A percentile compares a stretch with the other conserved stretches of the same genome.
These are phyloP conservation scores for Spodoptera littoralis DNA, from an alignment of 2,888 invertebrate genomes.

Conservation along the genomic window DNA sequence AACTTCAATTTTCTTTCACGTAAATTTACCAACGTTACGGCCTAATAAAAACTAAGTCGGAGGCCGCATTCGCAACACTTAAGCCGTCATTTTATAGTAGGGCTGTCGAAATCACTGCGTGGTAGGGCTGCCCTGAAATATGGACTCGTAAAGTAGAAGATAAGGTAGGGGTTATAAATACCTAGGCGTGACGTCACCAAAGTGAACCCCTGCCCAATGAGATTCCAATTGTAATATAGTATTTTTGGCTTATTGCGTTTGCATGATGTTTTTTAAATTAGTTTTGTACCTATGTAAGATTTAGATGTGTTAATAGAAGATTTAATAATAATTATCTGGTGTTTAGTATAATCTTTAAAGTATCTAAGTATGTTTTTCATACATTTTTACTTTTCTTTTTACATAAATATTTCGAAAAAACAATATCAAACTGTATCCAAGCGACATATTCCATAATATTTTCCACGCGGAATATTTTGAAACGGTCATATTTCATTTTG, in stretches of 20 bases:
- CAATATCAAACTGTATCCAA: slow-evolving; percentile 2
- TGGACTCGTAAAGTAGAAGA: slow-evolving; percentile 56
- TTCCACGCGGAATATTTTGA: slow-evolving; percentile 57
- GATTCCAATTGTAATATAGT: slow-evolving; percentile 70
- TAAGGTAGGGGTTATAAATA: slow-evolving; percentile 69
- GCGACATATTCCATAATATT: slow-evolving; percentile 51
- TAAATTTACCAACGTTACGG: slow-evolving; percentile 44
- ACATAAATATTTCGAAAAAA: slow-evolving; percentile 2
- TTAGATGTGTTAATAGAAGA: too few species aligned
- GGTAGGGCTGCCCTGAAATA: slow-evolving; percentile 42
- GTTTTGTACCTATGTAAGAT: too few species aligned
- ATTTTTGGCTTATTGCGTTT: slow-evolving; percentile 63
- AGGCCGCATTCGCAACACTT: slow-evolving; percentile 36
- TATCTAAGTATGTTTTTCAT: too few species aligned
- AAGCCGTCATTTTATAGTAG: slow-evolving; percentile 46
- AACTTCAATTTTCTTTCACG: slow-evolving; percentile 27
- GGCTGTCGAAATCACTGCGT: slow-evolving; percentile 47
- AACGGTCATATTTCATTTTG: slow-evolving; percentile 64
- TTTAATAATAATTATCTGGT: too few species aligned
- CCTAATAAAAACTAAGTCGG: slow-evolving; percentile 44
- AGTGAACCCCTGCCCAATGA: slow-evolving; percentile 62
- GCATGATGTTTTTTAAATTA: slow-evolving; percentile 21
- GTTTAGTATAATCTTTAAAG: too few species aligned
- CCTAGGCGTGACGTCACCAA: slow-evolving; percentile 59
- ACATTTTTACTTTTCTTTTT: not conserved